Conservation (phyloP, 2,113 vertebrate genomes). For the Thalassarche chlororhynchos region DNA sequence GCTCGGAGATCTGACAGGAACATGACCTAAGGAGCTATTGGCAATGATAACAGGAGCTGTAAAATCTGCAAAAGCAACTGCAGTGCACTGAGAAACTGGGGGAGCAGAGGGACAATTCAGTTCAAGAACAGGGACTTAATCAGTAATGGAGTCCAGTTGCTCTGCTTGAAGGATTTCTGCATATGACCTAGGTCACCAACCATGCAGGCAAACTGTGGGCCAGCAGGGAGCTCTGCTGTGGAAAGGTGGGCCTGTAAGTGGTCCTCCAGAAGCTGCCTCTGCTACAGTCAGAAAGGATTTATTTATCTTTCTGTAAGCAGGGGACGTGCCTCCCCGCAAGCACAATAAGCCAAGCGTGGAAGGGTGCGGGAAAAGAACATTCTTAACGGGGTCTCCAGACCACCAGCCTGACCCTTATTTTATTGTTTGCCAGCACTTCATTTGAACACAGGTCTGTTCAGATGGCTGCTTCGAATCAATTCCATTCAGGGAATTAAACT, state of each 20-base stretch:
- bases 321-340: not conserved
- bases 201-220: not conserved
- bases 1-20: not conserved
- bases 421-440: not conserved
- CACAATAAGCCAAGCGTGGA: not conserved
- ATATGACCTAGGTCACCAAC: accelerated
- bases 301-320: not conserved
- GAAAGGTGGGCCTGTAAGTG: not conserved
- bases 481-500: not conserved
- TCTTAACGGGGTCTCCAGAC: not conserved
- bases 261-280: not conserved
- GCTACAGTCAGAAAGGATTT: not conserved
- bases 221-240: not conserved
- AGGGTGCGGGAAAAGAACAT: not conserved
- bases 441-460: not conserved
- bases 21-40: not conserved
- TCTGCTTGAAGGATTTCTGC: not conserved
- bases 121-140: not conserved
- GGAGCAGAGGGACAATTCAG: not conserved
- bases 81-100: not conserved
- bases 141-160: not conserved
- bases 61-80: not conserved
- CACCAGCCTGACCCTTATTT: not conserved
- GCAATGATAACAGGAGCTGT: not conserved
- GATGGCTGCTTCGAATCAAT: not conserved